A percentile compares a stretch with the other conserved stretches of the same genome.
phyloP scores from a whole-genome alignment of 2,113 vertebrate species.

The Strix uralensis region DNA sequence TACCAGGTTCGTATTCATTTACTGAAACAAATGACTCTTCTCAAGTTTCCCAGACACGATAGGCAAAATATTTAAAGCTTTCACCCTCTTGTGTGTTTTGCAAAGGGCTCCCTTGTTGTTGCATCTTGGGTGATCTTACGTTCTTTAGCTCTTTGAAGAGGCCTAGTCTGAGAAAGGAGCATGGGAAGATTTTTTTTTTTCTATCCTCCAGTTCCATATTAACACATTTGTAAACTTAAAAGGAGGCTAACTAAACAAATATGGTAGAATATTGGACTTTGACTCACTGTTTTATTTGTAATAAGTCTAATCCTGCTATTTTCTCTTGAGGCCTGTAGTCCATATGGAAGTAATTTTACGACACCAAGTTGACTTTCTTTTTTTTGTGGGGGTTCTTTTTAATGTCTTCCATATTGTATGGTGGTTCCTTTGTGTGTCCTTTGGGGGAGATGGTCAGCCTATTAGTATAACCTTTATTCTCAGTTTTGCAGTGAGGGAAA shows the following conservation, averaged over 20 bases:
- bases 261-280: neutral
- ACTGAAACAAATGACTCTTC: neutral
- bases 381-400: neutral
- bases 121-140: neutral
- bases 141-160: neutral
- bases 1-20: conserved; percentile 85
- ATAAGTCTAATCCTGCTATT: neutral
- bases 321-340: neutral
- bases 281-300: conserved; percentile 14
- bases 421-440: neutral
- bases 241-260: neutral
- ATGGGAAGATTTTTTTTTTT: neutral
- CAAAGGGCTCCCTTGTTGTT: neutral
- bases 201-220: neutral
- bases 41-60: neutral
- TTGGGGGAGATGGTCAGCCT: neutral
- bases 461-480: neutral
- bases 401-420: conserved; percentile 8
- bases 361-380: neutral
- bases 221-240: neutral
- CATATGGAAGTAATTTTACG: conserved; percentile 43
- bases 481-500: neutral
- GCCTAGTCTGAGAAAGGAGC: neutral
- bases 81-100: neutral
- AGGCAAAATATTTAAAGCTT: neutral